Base-by-base conservation (phyloP, 1,140 invertebrate species). In the Tyrophagus putrescentiae region DNA sequence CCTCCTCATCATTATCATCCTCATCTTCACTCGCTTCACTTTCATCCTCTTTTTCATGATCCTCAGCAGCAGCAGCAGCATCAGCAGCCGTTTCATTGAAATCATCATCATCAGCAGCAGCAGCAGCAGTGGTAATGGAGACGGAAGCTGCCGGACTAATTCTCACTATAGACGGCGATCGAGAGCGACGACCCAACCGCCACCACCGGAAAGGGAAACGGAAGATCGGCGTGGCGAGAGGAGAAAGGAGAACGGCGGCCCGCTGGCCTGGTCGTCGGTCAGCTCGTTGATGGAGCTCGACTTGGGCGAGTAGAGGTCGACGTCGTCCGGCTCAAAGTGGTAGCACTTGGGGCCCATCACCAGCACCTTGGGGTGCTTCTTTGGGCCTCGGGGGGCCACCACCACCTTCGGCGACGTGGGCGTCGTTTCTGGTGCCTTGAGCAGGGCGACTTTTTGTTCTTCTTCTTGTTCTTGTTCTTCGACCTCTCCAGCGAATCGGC, bases 261-360 rank as follows among this genome's bases (percentile, higher is more conserved):
- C 21, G 18, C 21, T 48, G 7, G 45, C 7, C 18, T 21, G 21
- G 21, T 13, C 21, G 36, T 13, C 21, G 36, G 36, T 39, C 21
- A 13, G 6, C 45, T 48, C 45, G 18, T 48, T 7, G 18, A 48
- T 48, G 7, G 45, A 7, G 6, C 7, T 25, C 18, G 56, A 41
- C 44, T 57, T 57, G 6, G 56, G 56, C 11, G 32, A 57, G 21
- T 31, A 29, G 4, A 57, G 31, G 31, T 31, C 25, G 7, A 21
- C 52, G 7, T 27, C 52, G 34, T 54, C n/a, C 7, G 27, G 31
- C 16, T 41, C 56, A 29, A 57, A 7, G 25, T 57, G 9, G 21
- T 57, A 57, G 9, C 33, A 52, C 21, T 57, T 57, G 33, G 56
- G 16, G 4, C 56, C 56, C 28, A 57, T 57, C n/a, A 57, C 32